Conservation (phyloP, 2,797 vertebrate genomes). For the Erethizon dorsatum region DNA sequence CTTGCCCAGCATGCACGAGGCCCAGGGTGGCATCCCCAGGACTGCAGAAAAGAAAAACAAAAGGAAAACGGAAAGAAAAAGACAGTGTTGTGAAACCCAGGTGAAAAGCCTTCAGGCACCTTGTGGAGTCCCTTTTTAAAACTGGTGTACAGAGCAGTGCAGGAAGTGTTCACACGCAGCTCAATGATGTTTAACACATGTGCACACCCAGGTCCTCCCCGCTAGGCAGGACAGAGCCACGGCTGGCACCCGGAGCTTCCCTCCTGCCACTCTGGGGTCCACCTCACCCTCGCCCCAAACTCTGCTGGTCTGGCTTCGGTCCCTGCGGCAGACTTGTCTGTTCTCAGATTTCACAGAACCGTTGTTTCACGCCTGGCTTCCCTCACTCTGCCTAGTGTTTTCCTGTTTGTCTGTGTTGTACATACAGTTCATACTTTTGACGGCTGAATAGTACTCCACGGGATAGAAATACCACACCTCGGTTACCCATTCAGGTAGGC, state of each 20-base stretch:
- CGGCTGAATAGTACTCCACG: background rate
- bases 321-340: background rate
- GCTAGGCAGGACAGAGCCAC: background rate
- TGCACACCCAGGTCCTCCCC: background rate
- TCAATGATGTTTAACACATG: too few species aligned
- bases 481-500: background rate
- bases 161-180: background rate
- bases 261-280: background rate
- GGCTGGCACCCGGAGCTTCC: background rate
- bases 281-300: too few species aligned
- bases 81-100: background rate
- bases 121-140: background rate
- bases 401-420: background rate
- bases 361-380: background rate
- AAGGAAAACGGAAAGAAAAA: background rate
- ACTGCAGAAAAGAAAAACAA: background rate
- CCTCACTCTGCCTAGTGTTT: background rate
- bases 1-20: background rate
- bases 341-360: background rate
- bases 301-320: background rate
- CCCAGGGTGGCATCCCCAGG: background rate
- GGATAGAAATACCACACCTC: background rate
- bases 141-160: background rate
- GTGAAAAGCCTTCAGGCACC: background rate
- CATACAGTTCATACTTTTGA: background rate